Base-by-base conservation (phyloP, 2,888 invertebrate species). In the Eristalis intricaria region DNA sequence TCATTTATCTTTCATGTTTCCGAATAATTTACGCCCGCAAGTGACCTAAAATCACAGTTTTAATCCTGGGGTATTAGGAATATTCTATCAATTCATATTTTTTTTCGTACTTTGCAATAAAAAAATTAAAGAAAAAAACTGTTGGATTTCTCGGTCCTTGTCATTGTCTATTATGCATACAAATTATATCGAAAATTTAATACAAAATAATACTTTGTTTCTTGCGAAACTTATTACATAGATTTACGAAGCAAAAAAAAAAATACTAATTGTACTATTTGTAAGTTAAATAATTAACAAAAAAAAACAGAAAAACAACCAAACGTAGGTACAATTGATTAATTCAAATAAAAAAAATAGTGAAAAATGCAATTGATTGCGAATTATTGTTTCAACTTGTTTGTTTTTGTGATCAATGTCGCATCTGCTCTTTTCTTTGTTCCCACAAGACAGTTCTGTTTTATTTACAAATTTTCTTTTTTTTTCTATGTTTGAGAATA, bases 141-240 rank as follows among this genome's bases (percentile, higher is more conserved):
- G 92, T 93, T 93, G 93, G 92, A 93, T 91, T 93, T 91, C 91
- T 91, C 92, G 92, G 93, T 93, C 93, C 93, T 93, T 93, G 93
- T 92, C 92, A 88, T 89, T 85, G 65, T 84, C 35, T 82, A 81
- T 85, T 82, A 81, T 84, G 79, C 61, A 35, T 40, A 22, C 13
- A 63, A 32, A 63, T 19, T 43, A 50, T 69, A 60, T 76, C 58
- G 40, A 7, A 71, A 56, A 32, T 22, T n/a, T 19, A 32, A 56
- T 63, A 66, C 7, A 22, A 50, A 40, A 26, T 7, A 10, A 35
- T 35, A 35, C 11, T 10, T 35, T 35, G 35, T 35, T 35, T 35
- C 35, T 15, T n/a, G 29, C 26, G 29, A 29, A 60, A 60, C 11
- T 19, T 22, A 50, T 50, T 26, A 29, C 50, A 70, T 83, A 64